These are phyloP conservation scores for Cepaea hortensis DNA, from an alignment of 2,888 invertebrate species.

Conservation along the genomic window DNA sequence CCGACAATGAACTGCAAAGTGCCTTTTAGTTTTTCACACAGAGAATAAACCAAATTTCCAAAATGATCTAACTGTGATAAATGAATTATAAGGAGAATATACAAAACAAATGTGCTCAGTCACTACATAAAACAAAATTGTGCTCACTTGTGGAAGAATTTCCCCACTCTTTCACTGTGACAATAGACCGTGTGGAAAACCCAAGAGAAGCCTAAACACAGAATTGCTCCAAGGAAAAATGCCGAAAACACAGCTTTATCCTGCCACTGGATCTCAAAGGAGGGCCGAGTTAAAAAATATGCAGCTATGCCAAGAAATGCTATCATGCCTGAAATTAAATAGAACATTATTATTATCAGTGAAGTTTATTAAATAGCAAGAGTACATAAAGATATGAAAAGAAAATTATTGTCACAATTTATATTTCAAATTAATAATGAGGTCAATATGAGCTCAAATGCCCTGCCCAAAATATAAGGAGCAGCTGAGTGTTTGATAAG, in stretches of 20 bases:
- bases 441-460: too few relatives aligned
- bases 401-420: too few relatives aligned
- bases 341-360: slow-evolving; percentile 20
- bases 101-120: too few relatives aligned
- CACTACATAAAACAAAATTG: not conserved
- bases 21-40: too few relatives aligned
- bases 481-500: too few relatives aligned
- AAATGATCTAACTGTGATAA: too few relatives aligned
- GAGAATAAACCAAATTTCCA: too few relatives aligned
- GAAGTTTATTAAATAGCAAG: not conserved
- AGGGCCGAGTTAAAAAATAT: slow-evolving; percentile 93
- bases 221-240: slow-evolving; percentile 96
- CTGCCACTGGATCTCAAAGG: slow-evolving; percentile 85
- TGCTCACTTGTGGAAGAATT: slow-evolving; percentile 93
- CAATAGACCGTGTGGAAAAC: slow-evolving; percentile 98
- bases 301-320: slow-evolving; percentile 82
- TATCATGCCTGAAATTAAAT: slow-evolving; percentile 75
- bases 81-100: too few relatives aligned
- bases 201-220: slow-evolving; percentile 96
- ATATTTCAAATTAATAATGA: too few relatives aligned
- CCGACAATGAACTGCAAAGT: too few relatives aligned
- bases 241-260: slow-evolving; percentile 90
- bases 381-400: too few relatives aligned
- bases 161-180: slow-evolving; percentile 97
- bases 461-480: too few relatives aligned